Conservation (phyloP, 2,888 invertebrate genomes). For the Aleiodes testaceus region DNA sequence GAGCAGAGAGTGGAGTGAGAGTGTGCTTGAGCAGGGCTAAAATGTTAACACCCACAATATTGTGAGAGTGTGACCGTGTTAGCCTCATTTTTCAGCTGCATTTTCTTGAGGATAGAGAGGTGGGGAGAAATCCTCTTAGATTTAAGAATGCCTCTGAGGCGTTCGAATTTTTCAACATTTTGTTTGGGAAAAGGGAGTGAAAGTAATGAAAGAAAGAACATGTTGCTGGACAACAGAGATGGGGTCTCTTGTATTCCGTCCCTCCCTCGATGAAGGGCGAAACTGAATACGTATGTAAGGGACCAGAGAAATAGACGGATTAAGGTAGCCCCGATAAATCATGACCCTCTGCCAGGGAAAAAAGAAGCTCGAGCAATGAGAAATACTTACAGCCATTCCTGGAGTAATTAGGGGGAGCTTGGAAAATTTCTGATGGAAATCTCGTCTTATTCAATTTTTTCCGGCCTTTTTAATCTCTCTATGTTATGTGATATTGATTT, state of each 20-base stretch:
- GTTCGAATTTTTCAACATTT: slow-evolving; percentile 20
- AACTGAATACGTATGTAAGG: slow-evolving; percentile 2
- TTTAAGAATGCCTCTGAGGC: slow-evolving; percentile 34
- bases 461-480: not conserved
- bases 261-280: slow-evolving; percentile 9
- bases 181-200: slow-evolving; percentile 1
- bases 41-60: slow-evolving; percentile 55
- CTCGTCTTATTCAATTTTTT: too few species aligned
- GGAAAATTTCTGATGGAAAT: too few species aligned
- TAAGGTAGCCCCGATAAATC: slow-evolving; percentile 45
- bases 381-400: slow-evolving; percentile 57
- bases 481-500: not conserved
- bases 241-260: slow-evolving; percentile 8
- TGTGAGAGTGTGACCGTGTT: slow-evolving; percentile 42
- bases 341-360: slow-evolving; percentile 31
- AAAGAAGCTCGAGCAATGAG: slow-evolving; percentile 41
- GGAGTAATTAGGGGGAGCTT: slow-evolving; percentile 56
- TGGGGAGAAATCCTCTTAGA: not conserved
- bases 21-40: slow-evolving; percentile 51
- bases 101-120: slow-evolving; percentile 29
- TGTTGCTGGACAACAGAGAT: slow-evolving; percentile 11
- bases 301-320: slow-evolving; percentile 38
- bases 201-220: not conserved
- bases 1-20: slow-evolving; percentile 41
- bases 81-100: slow-evolving; percentile 37